Evolutionary conservation across 1,140 invertebrate genomes (phyloP), one percentile per base, ranked within the genome.

Genomic region (Drosophila erecta): DNA sequence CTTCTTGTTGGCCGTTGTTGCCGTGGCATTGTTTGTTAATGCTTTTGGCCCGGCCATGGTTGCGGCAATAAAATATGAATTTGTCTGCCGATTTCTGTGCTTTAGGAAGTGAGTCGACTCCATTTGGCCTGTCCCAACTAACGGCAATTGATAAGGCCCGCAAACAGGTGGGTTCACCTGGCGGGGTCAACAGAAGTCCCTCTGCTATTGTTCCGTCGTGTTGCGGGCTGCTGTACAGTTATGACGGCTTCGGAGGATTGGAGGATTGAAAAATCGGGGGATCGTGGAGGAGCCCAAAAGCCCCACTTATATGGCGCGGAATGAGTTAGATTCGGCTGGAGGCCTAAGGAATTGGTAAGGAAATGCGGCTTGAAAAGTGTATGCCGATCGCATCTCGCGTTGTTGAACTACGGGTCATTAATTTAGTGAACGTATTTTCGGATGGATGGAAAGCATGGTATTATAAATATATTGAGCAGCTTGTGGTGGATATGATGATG

Each of bases 61-160:
- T 59, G 75, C 74, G 76, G 76, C 76, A 89, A 89, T 89, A 89
- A 84, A 87, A 89, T 86, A 86, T 86, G 83, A 86, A 86, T 86
- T 85, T 84, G 80, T 84, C 80, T 85, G 60, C 33, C 72, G 20
- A 64, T 74, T 64, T 44, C 30, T 59, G 30, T 54, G 80, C 57
- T 79, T 65, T 79, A 75, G 56, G 55, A 70, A 83, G 75, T 84
- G 59, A 62, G 54, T 62, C 49, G 37, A 57, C 53, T 46, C 41
- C 37, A 30, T 22, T 24, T 30, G 15, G 7, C 12, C 49, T 56
- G 67, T 56, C 64, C 67, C 66, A 58, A 40, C 80, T 79, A 83
- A 83, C 80, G 80, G 80, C 59, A 80, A 66, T 76, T 85, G 71
- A 85, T 76, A 72, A 71, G 71, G 46, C 64, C 51, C 55, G 46